Evolutionary conservation across 2,113 vertebrate genomes (phyloP).

Genomic region (Oryzias celebensis): DNA sequence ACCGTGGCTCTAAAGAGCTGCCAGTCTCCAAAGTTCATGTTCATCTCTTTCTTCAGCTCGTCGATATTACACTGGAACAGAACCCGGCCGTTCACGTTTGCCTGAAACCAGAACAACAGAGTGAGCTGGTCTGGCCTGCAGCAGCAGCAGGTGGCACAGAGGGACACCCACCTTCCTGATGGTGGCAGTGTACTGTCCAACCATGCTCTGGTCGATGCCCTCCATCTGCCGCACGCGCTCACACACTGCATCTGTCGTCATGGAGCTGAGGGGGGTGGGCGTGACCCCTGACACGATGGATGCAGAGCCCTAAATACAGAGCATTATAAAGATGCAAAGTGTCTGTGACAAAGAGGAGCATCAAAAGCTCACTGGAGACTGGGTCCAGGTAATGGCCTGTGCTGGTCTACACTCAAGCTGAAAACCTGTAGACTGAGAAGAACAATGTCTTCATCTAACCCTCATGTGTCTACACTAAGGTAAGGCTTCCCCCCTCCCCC

Average conservation of each 20-base stretch:
- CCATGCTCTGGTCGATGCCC: slow-evolving; percentile 90
- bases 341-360: too few relatives aligned
- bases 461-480: too few relatives aligned
- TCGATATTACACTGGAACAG: slow-evolving; percentile 94
- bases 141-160: too few relatives aligned
- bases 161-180: slow-evolving; percentile 83
- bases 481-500: too few relatives aligned
- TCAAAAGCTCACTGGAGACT: too few relatives aligned
- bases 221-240: slow-evolving; percentile 90
- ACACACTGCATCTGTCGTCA: slow-evolving; percentile 90
- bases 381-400: too few relatives aligned
- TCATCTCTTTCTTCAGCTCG: slow-evolving; percentile 99
- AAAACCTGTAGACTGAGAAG: too few relatives aligned
- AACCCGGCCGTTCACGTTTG: slow-evolving; percentile 94
- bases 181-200: slow-evolving; percentile 87
- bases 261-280: slow-evolving; percentile 81
- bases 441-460: too few relatives aligned
- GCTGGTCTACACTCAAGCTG: too few relatives aligned
- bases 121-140: background rate
- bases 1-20: slow-evolving; percentile 94
- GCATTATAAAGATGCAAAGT: too few relatives aligned
- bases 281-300: slow-evolving; percentile 71
- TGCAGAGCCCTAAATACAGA: slow-evolving; percentile 64
- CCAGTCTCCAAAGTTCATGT: slow-evolving; percentile 99
- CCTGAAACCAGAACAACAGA: slow-evolving; percentile 70